Conservation (phyloP, 92 coral and sea anemone genomes). For the Heliopora coerulea region DNA sequence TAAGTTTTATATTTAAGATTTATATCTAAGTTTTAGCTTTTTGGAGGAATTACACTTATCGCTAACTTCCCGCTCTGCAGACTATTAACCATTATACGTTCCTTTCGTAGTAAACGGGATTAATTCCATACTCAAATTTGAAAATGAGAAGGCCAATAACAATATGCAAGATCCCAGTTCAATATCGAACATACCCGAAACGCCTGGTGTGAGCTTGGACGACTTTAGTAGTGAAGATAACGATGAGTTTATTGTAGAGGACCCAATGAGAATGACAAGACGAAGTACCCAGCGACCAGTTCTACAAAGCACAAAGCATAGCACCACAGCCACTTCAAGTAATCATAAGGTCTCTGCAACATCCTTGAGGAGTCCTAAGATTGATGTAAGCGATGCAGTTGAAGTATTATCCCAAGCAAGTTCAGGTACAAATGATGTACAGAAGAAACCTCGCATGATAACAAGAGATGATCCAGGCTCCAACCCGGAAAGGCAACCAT, state of each 20-base stretch:
- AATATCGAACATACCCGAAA: not conserved
- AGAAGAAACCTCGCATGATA: not conserved
- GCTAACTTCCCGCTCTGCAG: no score
- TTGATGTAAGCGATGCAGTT: not conserved
- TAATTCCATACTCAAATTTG: not conserved
- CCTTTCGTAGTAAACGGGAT: not conserved
- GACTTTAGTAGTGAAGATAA: not conserved
- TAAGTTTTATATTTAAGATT: no score
- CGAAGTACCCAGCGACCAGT: not conserved
- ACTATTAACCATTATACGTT: not conserved
- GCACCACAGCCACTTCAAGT: not conserved
- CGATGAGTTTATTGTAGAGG: constrained; percentile 27
- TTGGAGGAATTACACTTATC: no score
- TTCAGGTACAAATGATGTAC: not conserved
- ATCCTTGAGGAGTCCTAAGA: not conserved
- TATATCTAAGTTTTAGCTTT: no score
- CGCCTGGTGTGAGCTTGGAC: not conserved
- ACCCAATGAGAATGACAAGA: constrained; percentile 28
- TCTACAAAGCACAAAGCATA: not conserved
- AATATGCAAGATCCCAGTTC: not conserved
- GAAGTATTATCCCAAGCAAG: not conserved
- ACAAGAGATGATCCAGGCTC: not conserved
- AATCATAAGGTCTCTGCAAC: not conserved
- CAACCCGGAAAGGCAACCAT: not conserved
- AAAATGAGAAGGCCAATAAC: not conserved